phyloP scores from a whole-genome alignment of 2,113 vertebrate genomes.

The Dasypus novemcinctus region DNA sequence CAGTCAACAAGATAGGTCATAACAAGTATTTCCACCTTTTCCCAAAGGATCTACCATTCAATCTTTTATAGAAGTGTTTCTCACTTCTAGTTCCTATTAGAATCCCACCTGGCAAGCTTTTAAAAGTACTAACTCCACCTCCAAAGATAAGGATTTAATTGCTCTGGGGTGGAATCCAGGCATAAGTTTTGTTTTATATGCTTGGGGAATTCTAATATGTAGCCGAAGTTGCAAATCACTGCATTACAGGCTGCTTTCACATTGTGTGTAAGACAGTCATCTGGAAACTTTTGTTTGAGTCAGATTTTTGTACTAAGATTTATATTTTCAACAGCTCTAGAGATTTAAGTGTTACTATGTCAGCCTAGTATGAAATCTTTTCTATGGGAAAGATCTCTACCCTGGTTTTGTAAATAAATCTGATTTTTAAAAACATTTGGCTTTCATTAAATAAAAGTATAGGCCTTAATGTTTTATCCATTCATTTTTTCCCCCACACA shows the following conservation, averaged over 20 bases:
- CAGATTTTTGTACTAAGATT: constrained; percentile 10
- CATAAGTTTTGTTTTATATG: neutral
- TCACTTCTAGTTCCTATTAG: neutral
- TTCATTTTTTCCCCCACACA: neutral
- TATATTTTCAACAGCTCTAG: constrained; percentile 16
- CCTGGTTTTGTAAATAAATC: constrained; percentile 44
- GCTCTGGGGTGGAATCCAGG: neutral
- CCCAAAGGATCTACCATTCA: neutral
- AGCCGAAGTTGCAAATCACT: neutral
- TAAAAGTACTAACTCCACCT: neutral
- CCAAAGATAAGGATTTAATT: constrained; percentile 48
- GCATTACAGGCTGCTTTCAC: neutral
- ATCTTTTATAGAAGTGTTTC: neutral
- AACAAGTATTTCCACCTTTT: neutral
- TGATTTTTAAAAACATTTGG: neutral
- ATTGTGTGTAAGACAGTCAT: neutral
- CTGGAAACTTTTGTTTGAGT: neutral
- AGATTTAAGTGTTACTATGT: constrained; percentile 27
- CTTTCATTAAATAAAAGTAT: constrained; percentile 28
- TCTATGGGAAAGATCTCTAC: constrained; percentile 26
- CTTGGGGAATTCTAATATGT: neutral
- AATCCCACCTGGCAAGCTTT: neutral
- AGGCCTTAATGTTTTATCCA: neutral
- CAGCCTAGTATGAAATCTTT: constrained; percentile 23
- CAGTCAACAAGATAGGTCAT: neutral